A percentile compares a stretch with the other conserved stretches of the same genome.
These are phyloP conservation scores for Ceratothoa steindachneri DNA, from an alignment of 2,888 invertebrate species.

Conservation along the genomic window DNA sequence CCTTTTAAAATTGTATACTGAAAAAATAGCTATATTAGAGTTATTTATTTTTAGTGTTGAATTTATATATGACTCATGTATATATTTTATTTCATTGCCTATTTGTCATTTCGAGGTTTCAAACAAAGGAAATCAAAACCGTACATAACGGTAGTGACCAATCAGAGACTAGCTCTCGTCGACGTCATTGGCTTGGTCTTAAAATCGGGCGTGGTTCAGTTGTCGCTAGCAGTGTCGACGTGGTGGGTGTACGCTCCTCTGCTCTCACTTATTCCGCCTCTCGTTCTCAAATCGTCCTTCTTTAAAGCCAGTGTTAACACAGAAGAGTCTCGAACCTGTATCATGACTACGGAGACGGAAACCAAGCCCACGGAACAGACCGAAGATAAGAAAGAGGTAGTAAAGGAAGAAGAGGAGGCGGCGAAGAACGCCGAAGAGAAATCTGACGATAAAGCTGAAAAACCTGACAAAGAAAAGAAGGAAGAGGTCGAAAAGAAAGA, in stretches of 20 bases:
- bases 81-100: neutral
- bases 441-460: slow-evolving; percentile 48
- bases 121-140: neutral
- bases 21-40: no score
- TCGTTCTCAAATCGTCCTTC: neutral
- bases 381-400: slow-evolving; percentile 45
- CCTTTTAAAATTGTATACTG: no score
- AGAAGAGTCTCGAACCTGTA: no score
- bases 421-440: slow-evolving; percentile 48
- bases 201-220: slow-evolving; percentile 3
- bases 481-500: slow-evolving; percentile 43
- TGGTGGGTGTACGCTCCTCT: neutral
- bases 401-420: slow-evolving; percentile 47
- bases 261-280: neutral
- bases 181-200: slow-evolving; percentile 2
- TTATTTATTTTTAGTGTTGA: no score
- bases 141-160: neutral
- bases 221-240: neutral
- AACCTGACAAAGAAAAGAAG: slow-evolving; percentile 47
- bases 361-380: slow-evolving; percentile 46
- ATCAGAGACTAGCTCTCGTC: neutral
- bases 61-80: neutral
- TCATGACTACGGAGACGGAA: slow-evolving; percentile 47
- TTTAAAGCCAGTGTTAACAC: no score
- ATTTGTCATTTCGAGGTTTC: neutral